phyloP scores from a whole-genome alignment of 2,888 invertebrate species.

The Conops quadrifasciatus region DNA sequence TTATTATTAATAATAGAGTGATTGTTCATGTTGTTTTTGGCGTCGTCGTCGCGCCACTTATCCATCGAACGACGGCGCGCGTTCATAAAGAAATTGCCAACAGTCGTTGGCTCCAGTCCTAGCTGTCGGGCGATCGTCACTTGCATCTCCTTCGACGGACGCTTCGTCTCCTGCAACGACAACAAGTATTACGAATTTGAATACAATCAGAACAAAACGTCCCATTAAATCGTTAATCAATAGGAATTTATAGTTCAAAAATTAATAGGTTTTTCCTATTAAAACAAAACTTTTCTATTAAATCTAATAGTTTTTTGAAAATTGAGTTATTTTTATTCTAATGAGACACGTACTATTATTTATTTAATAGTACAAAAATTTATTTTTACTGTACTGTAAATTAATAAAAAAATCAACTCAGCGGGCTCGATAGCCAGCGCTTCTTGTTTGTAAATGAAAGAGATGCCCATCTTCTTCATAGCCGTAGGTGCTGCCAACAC shows the following conservation, averaged over 20 bases:
- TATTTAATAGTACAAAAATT: too few relatives aligned
- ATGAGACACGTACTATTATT: too few relatives aligned
- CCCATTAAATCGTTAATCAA: slow-evolving; percentile 8
- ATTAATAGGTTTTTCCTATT: too few relatives aligned
- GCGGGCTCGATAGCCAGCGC: too few relatives aligned
- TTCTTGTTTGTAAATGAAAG: too few relatives aligned
- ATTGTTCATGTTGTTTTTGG: slow-evolving; percentile 47
- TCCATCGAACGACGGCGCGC: slow-evolving; percentile 97
- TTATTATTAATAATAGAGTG: too few relatives aligned
- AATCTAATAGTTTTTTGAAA: neutral
- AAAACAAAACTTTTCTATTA: neutral
- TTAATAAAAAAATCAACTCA: too few relatives aligned
- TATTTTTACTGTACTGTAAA: too few relatives aligned
- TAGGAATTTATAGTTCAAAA: neutral
- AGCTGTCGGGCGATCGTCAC: slow-evolving; percentile 97
- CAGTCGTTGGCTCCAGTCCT: slow-evolving; percentile 96
- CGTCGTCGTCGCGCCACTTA: slow-evolving; percentile 95
- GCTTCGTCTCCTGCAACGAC: slow-evolving; percentile 86
- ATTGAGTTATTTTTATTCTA: neutral
- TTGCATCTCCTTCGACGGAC: slow-evolving; percentile 99
- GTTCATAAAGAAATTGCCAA: slow-evolving; percentile 99
- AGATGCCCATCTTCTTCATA: neutral
- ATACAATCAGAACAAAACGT: slow-evolving; percentile 11
- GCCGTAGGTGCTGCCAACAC: too few relatives aligned
- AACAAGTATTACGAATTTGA: too few relatives aligned